Evolutionary conservation across 2,797 vertebrate genomes (phyloP).

Genomic region (Periparus ater): DNA sequence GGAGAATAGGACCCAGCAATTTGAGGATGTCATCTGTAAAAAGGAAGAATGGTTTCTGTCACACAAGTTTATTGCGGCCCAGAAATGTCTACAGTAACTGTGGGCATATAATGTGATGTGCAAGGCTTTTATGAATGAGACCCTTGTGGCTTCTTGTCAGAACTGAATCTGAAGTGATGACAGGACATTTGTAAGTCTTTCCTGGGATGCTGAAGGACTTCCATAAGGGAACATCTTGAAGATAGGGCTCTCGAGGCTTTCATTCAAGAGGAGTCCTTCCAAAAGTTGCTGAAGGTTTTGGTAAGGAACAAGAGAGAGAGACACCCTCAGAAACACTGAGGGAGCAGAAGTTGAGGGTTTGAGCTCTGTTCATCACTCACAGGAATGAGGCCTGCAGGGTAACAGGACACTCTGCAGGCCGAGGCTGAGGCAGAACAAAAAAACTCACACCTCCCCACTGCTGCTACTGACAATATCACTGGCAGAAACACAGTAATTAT

Average conservation of each 20-base stretch:
- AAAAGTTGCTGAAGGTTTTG: constrained; percentile 50
- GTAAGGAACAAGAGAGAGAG: background rate
- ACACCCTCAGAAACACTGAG: background rate
- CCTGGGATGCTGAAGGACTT: constrained; percentile 61
- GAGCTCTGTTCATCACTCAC: background rate
- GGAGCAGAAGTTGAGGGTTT: background rate
- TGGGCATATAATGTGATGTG: constrained; percentile 60
- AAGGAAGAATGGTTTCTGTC: constrained; percentile 58
- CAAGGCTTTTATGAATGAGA: constrained; percentile 64
- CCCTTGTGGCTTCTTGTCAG: constrained; percentile 72
- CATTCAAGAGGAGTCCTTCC: constrained; percentile 54
- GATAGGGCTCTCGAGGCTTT: constrained; percentile 51
- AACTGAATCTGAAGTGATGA: constrained; percentile 70
- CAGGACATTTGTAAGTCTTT: constrained; percentile 65
- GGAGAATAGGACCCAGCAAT: constrained; percentile 25
- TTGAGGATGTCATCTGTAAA: constrained; percentile 51
- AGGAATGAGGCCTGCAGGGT: background rate
- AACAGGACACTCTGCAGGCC: background rate
- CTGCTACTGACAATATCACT: background rate
- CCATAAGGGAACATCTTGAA: constrained; percentile 37
- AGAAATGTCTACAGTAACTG: constrained; percentile 59
- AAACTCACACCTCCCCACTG: background rate
- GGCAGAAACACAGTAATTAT: background rate
- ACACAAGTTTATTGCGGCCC: constrained; percentile 62
- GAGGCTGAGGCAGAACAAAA: no score